These are phyloP conservation scores for Eulemur mongoz DNA, from an alignment of 2,797 vertebrate genomes.

Conservation along the genomic window DNA sequence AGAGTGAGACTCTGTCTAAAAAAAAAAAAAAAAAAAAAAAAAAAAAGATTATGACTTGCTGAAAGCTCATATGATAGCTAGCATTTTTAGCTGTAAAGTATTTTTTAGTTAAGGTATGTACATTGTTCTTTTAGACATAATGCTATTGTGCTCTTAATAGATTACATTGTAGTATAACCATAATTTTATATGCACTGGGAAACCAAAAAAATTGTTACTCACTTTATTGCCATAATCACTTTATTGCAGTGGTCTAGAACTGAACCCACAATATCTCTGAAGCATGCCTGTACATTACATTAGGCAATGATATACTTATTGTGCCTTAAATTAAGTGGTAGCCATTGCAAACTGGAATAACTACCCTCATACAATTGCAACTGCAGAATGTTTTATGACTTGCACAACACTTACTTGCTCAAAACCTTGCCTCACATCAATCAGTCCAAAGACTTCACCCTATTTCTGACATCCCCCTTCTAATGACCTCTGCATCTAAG, in stretches of 20 bases:
- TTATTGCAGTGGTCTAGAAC: not conserved
- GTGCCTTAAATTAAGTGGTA: not conserved
- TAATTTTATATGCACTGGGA: not conserved
- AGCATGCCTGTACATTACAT: not conserved
- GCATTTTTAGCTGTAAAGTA: not conserved
- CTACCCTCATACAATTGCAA: not conserved
- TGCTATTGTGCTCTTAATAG: not conserved
- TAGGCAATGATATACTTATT: not conserved
- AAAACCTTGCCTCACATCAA: not conserved
- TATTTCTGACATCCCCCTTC: not conserved
- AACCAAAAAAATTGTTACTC: not conserved
- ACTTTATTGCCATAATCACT: not conserved
- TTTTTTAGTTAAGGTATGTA: not conserved
- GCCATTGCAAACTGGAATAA: not conserved
- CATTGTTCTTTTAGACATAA: not conserved
- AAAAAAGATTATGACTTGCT: not conserved
- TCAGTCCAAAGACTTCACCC: not conserved
- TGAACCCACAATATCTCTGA: not conserved
- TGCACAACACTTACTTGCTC: not conserved
- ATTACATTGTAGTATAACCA: not conserved
- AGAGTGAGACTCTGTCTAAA: no score
- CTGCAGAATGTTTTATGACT: not conserved
- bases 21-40: no score
- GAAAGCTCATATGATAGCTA: not conserved
- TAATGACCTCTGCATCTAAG: not conserved